These are phyloP conservation scores for Helicoverpa assulta DNA, from an alignment of 2,888 invertebrate genomes.

Conservation along the genomic window DNA sequence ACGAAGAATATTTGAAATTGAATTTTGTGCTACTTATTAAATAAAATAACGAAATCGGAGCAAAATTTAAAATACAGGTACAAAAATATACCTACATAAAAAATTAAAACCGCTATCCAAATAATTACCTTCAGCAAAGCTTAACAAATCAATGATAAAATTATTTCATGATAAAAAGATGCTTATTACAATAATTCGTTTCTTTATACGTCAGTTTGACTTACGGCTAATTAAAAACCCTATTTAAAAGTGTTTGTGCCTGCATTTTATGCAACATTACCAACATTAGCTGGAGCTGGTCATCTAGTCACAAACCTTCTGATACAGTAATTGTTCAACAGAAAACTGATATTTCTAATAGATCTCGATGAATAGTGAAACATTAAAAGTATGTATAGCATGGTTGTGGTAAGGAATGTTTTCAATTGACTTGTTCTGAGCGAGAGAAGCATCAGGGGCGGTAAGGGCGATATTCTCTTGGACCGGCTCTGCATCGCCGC, in stretches of 20 bases:
- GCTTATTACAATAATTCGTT: slow-evolving; percentile 83
- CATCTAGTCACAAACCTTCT: slow-evolving; percentile 78
- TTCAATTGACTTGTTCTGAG: slow-evolving; percentile 66
- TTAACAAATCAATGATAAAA: background rate
- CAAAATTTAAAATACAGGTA: no score
- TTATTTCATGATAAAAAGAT: slow-evolving; percentile 29
- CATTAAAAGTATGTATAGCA: slow-evolving; percentile 61
- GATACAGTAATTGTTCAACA: slow-evolving; percentile 67
- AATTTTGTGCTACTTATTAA: no score
- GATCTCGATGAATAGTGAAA: slow-evolving; percentile 61
- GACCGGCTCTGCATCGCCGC: slow-evolving; percentile 91
- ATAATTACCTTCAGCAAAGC: no score
- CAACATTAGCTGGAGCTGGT: slow-evolving; percentile 68
- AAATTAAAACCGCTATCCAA: no score
- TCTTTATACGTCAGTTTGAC: slow-evolving; percentile 73
- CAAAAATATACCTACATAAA: no score
- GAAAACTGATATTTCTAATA: slow-evolving; percentile 56
- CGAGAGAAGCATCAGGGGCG: slow-evolving; percentile 66
- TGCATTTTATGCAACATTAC: slow-evolving; percentile 70
- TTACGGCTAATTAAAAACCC: slow-evolving; percentile 61
- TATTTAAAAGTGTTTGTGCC: slow-evolving; percentile 56
- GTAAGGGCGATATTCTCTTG: slow-evolving; percentile 68
- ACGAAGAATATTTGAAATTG: no score
- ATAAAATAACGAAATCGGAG: no score
- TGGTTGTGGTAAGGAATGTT: slow-evolving; percentile 56